Evolutionary conservation across 1,140 invertebrate genomes (phyloP), one percentile per base, ranked within the genome.

Genomic region (Panagrolaimus sp.): DNA sequence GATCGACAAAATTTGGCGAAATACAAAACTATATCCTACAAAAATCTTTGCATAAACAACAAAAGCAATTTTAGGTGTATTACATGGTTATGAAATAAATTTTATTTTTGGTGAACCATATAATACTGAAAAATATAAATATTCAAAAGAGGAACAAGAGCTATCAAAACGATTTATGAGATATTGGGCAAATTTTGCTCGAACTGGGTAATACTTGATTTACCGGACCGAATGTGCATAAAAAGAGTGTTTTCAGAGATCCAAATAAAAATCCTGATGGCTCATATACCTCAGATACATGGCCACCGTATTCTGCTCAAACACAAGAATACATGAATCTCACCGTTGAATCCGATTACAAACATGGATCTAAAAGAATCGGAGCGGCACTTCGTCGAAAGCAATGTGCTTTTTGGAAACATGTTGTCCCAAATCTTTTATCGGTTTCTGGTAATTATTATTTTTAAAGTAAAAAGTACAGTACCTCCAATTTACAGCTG

Each of bases 171-270:
- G 90, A 67, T 91, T 96, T 83, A 95, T 96, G 92, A 88, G 89
- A 78, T 96, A 94, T 84, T 96, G 92, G 92, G 90, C 91, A 0
- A 96, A 96, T 84, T 96, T 96, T 83, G 93, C 92, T 8, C 92
- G 92, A 87, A 91, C 91, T 67, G 93, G 93, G 90, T 93, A 85
- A 14, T 24, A 28, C 5, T 3, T 2, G 15, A 62, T 67, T 5
- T 6, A 32, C 32, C 43, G 10, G 43, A 68, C n/a, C 3, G 10
- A 1, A 63, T 21, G 12, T 63, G 38, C 1, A 15, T 7, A 6
- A 28, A 32, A 28, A 63, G 21, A n/a, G 14, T 63, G 14, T 24
- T 71, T 82, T 46, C 92, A 93, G 83, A 89, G 91, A 87, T 90
- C 93, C 70, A 87, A 90, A 79, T 86, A 88, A 71, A 88, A 90